These are phyloP conservation scores for Neoarius graeffei DNA, from an alignment of 2,113 vertebrate genomes.

Conservation along the genomic window DNA sequence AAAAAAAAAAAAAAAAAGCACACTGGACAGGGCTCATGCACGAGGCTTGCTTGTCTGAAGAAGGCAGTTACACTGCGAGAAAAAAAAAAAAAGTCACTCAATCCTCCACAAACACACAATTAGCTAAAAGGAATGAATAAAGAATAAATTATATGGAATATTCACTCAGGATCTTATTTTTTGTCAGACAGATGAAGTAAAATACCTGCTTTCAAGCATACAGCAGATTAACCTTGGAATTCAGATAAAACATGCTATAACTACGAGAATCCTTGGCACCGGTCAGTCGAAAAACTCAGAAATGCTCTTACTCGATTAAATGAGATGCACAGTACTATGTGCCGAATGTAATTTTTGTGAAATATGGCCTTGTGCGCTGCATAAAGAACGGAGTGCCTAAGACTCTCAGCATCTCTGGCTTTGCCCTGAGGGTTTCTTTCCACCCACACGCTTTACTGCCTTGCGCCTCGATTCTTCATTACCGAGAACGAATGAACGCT, in stretches of 20 bases:
- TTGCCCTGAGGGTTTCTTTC: slow-evolving; percentile 49
- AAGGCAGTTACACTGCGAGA: not conserved
- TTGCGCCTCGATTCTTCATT: slow-evolving; percentile 16
- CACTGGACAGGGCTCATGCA: not conserved
- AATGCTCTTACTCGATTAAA: not conserved
- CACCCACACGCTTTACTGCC: slow-evolving; percentile 9
- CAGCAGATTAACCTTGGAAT: not conserved
- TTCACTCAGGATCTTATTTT: not conserved
- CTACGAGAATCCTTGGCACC: not conserved
- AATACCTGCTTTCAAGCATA: not conserved
- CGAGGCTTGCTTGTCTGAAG: not conserved
- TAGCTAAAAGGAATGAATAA: not conserved
- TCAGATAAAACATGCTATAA: not conserved
- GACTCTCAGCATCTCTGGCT: slow-evolving; percentile 42
- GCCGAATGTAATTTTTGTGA: not conserved
- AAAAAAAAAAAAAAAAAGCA: not conserved
- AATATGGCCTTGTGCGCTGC: not conserved
- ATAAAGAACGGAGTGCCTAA: slow-evolving; percentile 6
- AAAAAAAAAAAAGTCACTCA: not conserved
- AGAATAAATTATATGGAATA: not conserved
- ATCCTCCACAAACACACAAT: not conserved
- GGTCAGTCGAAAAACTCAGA: not conserved
- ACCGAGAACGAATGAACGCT: slow-evolving; percentile 18
- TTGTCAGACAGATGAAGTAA: not conserved
- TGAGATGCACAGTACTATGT: not conserved